phyloP scores from a whole-genome alignment of 1,140 invertebrate genomes.

The Diachasma alloeum region DNA sequence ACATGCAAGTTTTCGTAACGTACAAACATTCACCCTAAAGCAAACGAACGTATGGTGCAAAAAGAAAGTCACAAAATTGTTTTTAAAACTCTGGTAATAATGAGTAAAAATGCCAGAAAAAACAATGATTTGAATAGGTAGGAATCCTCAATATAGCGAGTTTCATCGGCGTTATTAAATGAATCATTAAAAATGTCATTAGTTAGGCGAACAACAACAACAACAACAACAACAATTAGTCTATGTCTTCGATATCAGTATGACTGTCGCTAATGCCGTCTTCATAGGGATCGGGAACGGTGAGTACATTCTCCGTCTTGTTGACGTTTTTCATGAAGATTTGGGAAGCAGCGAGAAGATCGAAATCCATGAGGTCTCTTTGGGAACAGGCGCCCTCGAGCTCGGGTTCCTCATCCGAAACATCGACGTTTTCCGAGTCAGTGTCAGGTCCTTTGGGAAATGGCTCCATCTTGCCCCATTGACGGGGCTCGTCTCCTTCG shows the following conservation, averaged over 20 bases:
- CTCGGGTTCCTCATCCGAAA: slow-evolving; percentile 51
- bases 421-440: slow-evolving; percentile 58
- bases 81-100: neutral
- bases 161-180: neutral
- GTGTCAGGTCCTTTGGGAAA: slow-evolving; percentile 42
- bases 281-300: slow-evolving; percentile 38
- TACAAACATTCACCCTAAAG: neutral
- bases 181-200: slow-evolving; percentile 10
- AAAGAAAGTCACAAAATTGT: neutral
- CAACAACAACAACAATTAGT: slow-evolving; percentile 44
- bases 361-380: slow-evolving; percentile 39
- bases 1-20: neutral
- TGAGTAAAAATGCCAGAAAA: neutral
- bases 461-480: neutral
- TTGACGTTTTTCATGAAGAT: slow-evolving; percentile 56
- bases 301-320: slow-evolving; percentile 51
- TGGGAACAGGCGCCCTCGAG: slow-evolving; percentile 45
- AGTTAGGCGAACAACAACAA: neutral
- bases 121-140: neutral
- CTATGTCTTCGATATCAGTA: slow-evolving; percentile 60
- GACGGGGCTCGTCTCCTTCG: slow-evolving; percentile 14
- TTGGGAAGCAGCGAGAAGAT: slow-evolving; percentile 50
- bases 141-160: neutral
- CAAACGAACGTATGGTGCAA: neutral
- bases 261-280: slow-evolving; percentile 50